phyloP scores from a whole-genome alignment of 2,797 vertebrate genomes.

The Malurus leucopterus region DNA sequence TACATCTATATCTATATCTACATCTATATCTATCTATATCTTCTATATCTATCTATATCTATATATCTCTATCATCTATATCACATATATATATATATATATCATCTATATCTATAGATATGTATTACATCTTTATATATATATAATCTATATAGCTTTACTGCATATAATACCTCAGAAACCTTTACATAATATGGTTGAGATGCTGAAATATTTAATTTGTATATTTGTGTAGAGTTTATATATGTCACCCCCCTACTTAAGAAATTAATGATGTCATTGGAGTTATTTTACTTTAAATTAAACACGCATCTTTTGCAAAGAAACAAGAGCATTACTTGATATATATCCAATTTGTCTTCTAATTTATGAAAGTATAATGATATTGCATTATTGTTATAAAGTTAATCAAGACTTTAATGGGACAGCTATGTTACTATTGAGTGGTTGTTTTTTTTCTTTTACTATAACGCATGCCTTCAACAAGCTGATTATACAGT shows the following conservation, averaged over 20 bases:
- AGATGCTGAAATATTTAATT: constrained; percentile 36
- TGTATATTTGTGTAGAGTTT: constrained; percentile 14
- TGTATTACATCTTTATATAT: too few species aligned
- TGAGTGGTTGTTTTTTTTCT: constrained; percentile 14
- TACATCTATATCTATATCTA: not conserved
- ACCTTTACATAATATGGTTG: constrained; percentile 22
- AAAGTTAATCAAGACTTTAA: constrained; percentile 75
- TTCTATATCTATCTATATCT: not conserved
- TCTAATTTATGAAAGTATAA: constrained; percentile 68
- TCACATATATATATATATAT: too few species aligned
- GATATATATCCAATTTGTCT: constrained; percentile 61
- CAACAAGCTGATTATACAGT: constrained; percentile 62
- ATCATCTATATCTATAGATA: too few species aligned
- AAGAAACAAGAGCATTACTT: constrained; percentile 32
- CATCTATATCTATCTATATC: not conserved
- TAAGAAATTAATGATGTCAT: constrained; percentile 52
- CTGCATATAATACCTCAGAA: not conserved
- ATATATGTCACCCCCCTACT: not conserved
- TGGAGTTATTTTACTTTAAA: constrained; percentile 59
- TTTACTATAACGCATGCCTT: constrained; percentile 57
- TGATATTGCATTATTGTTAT: constrained; percentile 62
- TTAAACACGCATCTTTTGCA: constrained; percentile 43
- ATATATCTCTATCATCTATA: not conserved
- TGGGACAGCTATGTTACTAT: constrained; percentile 58
- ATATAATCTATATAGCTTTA: too few species aligned